Base-by-base conservation (phyloP, 2,113 vertebrate genomes). In the Syngnathus typhle region DNA sequence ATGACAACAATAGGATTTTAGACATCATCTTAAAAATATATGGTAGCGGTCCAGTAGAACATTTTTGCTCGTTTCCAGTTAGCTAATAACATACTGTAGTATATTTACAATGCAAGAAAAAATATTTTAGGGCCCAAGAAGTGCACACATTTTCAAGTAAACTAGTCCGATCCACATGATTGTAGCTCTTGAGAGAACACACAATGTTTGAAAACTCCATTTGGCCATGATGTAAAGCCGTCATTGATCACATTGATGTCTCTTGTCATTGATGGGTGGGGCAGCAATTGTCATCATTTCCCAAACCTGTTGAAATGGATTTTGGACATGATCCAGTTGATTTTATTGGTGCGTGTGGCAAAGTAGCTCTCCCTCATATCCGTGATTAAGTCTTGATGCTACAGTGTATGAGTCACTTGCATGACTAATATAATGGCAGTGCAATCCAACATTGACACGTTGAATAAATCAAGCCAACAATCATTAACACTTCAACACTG, bases 351-450 rank as follows among this genome's bases (percentile, higher is more conserved):
- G 1, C 13, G 52, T 64, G 37, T 37, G 61, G 65, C 61, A 46
- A 65, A 76, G 67, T 7, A 65, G 43, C 70, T 77, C 55, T 76
- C 60, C 67, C 49, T 65, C 74, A 71, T 51, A 56, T 62, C 64
- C 5, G 23, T 60, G 68, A 77, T 74, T 68, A 73, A 75, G 61
- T 69, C 60, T 72, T 72, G 58, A 72, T 71, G 32, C 27, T 36
- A 58, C 55, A 61, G 1, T 51, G 15, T 51, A 27, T 49, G 66
- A 38, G 59, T 43, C 49, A 79, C 23, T 32, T 56, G 55, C 52
- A 49, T 39, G 56, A 46, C 74, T 75, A 52, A 74, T 73, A 64
- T 74, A 60, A 60, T 49, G 47, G 12, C 39, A 41, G 21, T 32
- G 13, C 2, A 8, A 68, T 62, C 56, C 39, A 36, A 38, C 41